These are phyloP conservation scores for Ecliptopera silaceata DNA, from an alignment of 2,888 invertebrate species.

Conservation along the genomic window DNA sequence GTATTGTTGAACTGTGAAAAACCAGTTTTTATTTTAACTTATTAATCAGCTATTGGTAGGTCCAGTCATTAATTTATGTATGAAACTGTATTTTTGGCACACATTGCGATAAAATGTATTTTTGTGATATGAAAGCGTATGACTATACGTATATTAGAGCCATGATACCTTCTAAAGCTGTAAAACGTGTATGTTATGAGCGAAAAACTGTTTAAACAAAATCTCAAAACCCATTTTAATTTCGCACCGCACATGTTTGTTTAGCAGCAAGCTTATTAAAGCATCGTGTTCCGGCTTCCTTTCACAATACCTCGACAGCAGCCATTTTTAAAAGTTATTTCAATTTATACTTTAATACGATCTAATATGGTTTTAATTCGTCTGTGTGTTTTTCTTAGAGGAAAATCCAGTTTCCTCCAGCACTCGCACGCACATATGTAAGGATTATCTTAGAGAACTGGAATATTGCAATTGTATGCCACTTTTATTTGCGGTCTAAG, in stretches of 20 bases:
- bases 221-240: slow-evolving; percentile 16
- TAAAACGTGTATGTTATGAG: slow-evolving; percentile 2
- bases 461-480: neutral
- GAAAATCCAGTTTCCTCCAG: neutral
- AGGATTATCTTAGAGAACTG: slow-evolving; percentile 8
- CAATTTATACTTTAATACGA: slow-evolving; percentile 24
- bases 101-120: too few relatives aligned
- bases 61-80: too few relatives aligned
- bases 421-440: slow-evolving; percentile 8
- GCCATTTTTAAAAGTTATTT: slow-evolving; percentile 22
- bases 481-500: neutral
- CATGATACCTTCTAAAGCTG: too few relatives aligned
- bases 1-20: too few relatives aligned
- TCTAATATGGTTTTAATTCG: slow-evolving; percentile 12
- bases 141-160: too few relatives aligned
- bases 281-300: slow-evolving; percentile 9
- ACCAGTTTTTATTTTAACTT: too few relatives aligned
- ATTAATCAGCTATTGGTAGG: too few relatives aligned
- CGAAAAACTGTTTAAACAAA: slow-evolving; percentile 11
- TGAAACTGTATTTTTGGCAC: too few relatives aligned
- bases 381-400: neutral
- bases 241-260: slow-evolving; percentile 13
- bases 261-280: slow-evolving; percentile 12
- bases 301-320: slow-evolving; percentile 17
- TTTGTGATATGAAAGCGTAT: too few relatives aligned